These are phyloP conservation scores for Protodeltote pygarga DNA, from an alignment of 2,888 invertebrate genomes.

Conservation along the genomic window DNA sequence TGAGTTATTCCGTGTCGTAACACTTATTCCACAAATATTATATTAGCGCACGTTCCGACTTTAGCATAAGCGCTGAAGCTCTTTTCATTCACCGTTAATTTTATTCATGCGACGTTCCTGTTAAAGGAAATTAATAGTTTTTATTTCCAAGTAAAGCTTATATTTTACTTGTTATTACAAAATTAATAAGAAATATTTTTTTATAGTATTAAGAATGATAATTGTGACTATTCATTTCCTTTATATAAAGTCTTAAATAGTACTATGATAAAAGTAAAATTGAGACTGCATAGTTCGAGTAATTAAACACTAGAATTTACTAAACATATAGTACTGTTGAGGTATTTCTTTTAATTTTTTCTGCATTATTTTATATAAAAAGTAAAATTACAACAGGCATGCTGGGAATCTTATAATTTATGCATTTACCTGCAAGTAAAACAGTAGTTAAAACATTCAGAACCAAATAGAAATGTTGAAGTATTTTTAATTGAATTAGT, in stretches of 20 bases:
- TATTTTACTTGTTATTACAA: background rate
- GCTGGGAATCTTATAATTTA: slow-evolving; percentile 32
- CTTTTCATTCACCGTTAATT: slow-evolving; percentile 45
- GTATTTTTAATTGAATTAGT: no score
- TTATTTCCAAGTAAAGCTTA: background rate
- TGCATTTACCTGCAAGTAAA: slow-evolving; percentile 25
- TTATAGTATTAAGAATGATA: background rate
- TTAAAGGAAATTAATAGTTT: slow-evolving; percentile 32
- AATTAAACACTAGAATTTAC: background rate
- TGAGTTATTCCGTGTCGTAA: slow-evolving; percentile 49
- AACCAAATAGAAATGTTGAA: slow-evolving; percentile 26
- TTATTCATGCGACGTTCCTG: slow-evolving; percentile 25
- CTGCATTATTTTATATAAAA: slow-evolving; percentile 32
- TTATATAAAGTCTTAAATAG: slow-evolving; percentile 30
- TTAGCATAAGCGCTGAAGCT: slow-evolving; percentile 36
- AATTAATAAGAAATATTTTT: background rate
- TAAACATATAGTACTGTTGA: slow-evolving; percentile 34
- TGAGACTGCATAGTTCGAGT: no score
- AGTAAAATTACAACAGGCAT: slow-evolving; percentile 39
- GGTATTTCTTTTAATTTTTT: slow-evolving; percentile 17
- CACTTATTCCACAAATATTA: slow-evolving; percentile 48
- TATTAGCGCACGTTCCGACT: slow-evolving; percentile 48
- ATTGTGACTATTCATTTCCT: slow-evolving; percentile 42
- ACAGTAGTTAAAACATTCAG: slow-evolving; percentile 16
- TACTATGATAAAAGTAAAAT: slow-evolving; percentile 27